Base-by-base conservation (phyloP, 2,888 invertebrate genomes). In the Lingula anatina region DNA sequence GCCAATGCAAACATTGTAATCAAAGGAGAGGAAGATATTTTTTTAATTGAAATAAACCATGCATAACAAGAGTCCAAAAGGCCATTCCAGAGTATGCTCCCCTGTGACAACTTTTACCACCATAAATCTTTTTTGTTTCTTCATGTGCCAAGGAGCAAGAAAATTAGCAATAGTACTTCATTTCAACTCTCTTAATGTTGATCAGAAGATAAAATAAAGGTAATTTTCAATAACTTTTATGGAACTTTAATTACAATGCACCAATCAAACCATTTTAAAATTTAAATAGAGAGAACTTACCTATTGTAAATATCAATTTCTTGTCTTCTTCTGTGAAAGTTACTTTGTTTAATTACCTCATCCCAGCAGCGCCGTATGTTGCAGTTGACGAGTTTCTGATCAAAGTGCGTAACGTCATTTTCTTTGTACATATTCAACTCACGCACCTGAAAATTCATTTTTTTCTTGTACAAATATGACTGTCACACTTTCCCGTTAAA, bases 391-490 rank as follows among this genome's bases (percentile, higher is more conserved):
- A 95, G 73, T 39, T 73, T 69, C 78, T 90, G 89, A 47, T 86
- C 85, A 65, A 86, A 92, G 68, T 87, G 88, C 0, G 91, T 92
- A 2, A 72, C 57, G 54, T 87, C 84, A 7, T 90, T 90, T 68
- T 89, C 87, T 62, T 82, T 80, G 68, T 88, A 91, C 63, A 95
- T 81, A 78, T 96, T 95, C 15, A 86, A 62, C 64, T 83, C 78
- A 5, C 82, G 72, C 15, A 84, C 57, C 82, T 83, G 55, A 49
- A 59, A 46, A 47, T 12, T n/a, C n/a, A n/a, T n/a, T n/a, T n/a
- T n/a, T n/a, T n/a, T n/a, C n/a, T n/a, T n/a, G n/a, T n/a, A n/a
- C n/a, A n/a, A n/a, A n/a, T n/a, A n/a, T n/a, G n/a, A n/a, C n/a
- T n/a, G n/a, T n/a, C n/a, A n/a, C n/a, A n/a, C n/a, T n/a, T n/a